These are phyloP conservation scores for Apotomis turbidana DNA, from an alignment of 2,888 invertebrate species.

Conservation along the genomic window DNA sequence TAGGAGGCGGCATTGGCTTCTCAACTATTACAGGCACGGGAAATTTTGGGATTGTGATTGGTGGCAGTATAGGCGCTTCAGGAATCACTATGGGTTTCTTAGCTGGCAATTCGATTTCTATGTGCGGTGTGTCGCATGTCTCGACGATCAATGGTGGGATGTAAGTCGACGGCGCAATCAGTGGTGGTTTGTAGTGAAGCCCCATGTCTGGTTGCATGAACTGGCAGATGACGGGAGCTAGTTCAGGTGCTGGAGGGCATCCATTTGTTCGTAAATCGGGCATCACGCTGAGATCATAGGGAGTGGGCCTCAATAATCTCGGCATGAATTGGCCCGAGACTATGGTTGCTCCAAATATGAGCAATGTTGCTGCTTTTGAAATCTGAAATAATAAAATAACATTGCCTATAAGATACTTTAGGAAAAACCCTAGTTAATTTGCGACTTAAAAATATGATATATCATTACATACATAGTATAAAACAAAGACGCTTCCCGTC, in stretches of 20 bases:
- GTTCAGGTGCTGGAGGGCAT: slow-evolving; percentile 40
- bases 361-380: slow-evolving; percentile 45
- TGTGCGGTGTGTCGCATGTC: slow-evolving; percentile 34
- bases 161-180: slow-evolving; percentile 42
- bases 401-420: no score
- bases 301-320: slow-evolving; percentile 15
- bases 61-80: slow-evolving; percentile 43
- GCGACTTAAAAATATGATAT: no score
- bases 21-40: slow-evolving; percentile 25
- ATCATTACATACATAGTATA: no score
- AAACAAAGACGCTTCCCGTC: no score
- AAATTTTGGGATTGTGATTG: slow-evolving; percentile 36
- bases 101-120: slow-evolving; percentile 38
- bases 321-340: slow-evolving; percentile 21
- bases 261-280: slow-evolving; percentile 10
- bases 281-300: slow-evolving; percentile 1
- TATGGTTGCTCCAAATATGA: slow-evolving; percentile 50
- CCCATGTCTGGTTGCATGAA: slow-evolving; percentile 53
- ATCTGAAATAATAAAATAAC: slow-evolving; percentile 48
- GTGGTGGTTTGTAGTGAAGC: slow-evolving; percentile 50
- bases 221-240: slow-evolving; percentile 47
- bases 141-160: slow-evolving; percentile 41
- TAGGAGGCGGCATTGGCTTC: slow-evolving; percentile 3
- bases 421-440: no score
- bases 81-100: slow-evolving; percentile 38